Conservation (phyloP, 2,797 vertebrate genomes). For the Sciaenops ocellatus region DNA sequence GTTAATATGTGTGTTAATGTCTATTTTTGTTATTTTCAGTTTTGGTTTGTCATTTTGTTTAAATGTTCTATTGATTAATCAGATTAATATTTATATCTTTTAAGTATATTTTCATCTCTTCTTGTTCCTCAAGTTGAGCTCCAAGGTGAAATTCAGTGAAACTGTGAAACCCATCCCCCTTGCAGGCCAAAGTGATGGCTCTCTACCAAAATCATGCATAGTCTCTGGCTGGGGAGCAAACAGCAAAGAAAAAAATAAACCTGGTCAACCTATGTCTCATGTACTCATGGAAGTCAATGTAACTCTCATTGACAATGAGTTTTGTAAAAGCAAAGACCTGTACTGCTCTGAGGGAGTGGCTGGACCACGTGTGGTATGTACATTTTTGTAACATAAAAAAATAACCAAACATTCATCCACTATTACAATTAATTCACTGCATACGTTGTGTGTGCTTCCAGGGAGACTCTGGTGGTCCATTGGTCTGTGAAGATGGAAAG, state of each 20-base stretch:
- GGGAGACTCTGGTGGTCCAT: conserved; percentile 81
- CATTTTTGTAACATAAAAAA: background rate
- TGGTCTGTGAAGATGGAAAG: conserved; percentile 74
- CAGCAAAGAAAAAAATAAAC: fast-evolving
- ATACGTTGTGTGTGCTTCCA: conserved; percentile 47
- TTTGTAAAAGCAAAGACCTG: fast-evolving
- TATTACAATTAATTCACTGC: background rate
- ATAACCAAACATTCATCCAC: background rate
- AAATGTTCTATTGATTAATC: background rate
- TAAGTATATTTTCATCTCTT: background rate
- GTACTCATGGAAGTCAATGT: too few relatives aligned
- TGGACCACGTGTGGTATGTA: background rate
- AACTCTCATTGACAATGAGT: too few relatives aligned
- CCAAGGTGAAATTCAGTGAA: background rate
- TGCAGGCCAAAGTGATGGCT: background rate
- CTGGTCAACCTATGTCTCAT: fast-evolving
- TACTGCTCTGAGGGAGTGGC: too few relatives aligned
- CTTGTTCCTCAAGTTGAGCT: conserved; percentile 48
- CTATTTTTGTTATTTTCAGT: background rate
- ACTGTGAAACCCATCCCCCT: too few relatives aligned
- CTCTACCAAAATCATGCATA: conserved; percentile 35
- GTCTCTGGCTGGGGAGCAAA: conserved; percentile 64
- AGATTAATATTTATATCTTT: background rate
- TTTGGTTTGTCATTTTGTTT: background rate
- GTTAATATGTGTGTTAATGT: background rate